Evolutionary conservation across 2,888 invertebrate genomes (phyloP).

Genomic region (Caenorhabditis doughertyi): DNA sequence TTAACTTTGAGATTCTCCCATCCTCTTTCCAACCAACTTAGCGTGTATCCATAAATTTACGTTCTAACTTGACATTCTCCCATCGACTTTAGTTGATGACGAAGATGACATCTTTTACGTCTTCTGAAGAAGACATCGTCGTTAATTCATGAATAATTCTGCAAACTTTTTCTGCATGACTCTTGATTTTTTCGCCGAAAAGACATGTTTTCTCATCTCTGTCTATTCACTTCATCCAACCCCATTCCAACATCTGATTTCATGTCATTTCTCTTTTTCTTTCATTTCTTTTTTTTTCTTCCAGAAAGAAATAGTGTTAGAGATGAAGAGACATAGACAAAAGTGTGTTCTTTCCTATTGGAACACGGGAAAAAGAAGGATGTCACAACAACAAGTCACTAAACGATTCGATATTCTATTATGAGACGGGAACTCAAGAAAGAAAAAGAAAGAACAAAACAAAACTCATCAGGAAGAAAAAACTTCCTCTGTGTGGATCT

Average conservation of each 20-base stretch:
- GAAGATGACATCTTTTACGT: not conserved
- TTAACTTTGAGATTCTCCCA: not conserved
- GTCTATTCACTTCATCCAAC: no score
- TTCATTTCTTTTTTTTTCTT: not conserved
- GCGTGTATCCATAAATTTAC: slow-evolving; percentile 26
- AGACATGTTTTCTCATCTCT: not conserved
- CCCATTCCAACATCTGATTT: slow-evolving; percentile 29
- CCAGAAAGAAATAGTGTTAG: not conserved
- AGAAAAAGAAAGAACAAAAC: slow-evolving; percentile 7
- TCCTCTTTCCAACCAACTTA: not conserved
- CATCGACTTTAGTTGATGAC: slow-evolving; percentile 3
- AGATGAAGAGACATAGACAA: slow-evolving; percentile 9
- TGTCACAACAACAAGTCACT: slow-evolving; percentile 44
- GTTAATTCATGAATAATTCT: slow-evolving; percentile 43
- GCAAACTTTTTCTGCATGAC: slow-evolving; percentile 21
- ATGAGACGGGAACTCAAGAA: slow-evolving; percentile 8
- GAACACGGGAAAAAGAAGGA: not conserved
- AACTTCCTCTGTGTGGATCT: not conserved
- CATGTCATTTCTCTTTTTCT: slow-evolving; percentile 16
- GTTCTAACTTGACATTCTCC: not conserved
- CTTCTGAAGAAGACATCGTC: slow-evolving; percentile 8
- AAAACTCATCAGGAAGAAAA: slow-evolving; percentile 34
- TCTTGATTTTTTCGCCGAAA: slow-evolving; percentile 27
- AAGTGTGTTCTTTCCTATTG: not conserved
- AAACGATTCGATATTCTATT: slow-evolving; percentile 51